Evolutionary conservation across 2,113 vertebrate genomes (phyloP).

Genomic region (Hemibagrus wyckioides): DNA sequence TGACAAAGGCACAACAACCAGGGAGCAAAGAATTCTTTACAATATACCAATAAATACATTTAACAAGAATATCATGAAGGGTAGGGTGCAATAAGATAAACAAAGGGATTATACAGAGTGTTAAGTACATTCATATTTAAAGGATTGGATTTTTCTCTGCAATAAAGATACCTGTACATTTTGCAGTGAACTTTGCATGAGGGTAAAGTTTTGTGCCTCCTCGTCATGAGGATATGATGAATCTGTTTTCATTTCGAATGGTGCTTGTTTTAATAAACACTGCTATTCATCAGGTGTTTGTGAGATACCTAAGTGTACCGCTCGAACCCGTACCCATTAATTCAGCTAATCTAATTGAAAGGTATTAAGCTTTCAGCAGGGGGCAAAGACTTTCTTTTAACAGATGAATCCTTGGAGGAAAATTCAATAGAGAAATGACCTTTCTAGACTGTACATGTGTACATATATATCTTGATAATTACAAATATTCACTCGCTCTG

Average conservation of each 20-base stretch:
- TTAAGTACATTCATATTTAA: slow-evolving; percentile 72
- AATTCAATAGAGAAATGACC: neutral
- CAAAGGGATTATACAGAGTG: slow-evolving; percentile 44
- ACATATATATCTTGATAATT: neutral
- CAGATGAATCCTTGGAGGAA: neutral
- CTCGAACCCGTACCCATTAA: neutral
- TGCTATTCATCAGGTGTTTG: slow-evolving; percentile 69
- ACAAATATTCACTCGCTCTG: neutral
- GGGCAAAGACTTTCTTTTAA: neutral
- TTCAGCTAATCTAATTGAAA: neutral
- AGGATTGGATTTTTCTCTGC: slow-evolving; percentile 78
- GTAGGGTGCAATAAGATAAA: slow-evolving; percentile 52
- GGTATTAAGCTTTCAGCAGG: neutral
- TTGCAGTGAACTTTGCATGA: slow-evolving; percentile 90
- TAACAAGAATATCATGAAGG: slow-evolving; percentile 62
- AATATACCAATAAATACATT: slow-evolving; percentile 50
- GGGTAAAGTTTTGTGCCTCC: slow-evolving; percentile 76
- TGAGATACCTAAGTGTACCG: slow-evolving; percentile 31
- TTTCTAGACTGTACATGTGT: neutral
- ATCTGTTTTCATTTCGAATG: slow-evolving; percentile 74
- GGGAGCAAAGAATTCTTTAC: slow-evolving; percentile 52
- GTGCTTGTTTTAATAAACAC: slow-evolving; percentile 80
- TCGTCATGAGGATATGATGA: slow-evolving; percentile 74
- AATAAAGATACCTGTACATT: slow-evolving; percentile 90
- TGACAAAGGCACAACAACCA: slow-evolving; percentile 49